phyloP scores from a whole-genome alignment of 2,113 vertebrate genomes.

The Heterocephalus glaber region DNA sequence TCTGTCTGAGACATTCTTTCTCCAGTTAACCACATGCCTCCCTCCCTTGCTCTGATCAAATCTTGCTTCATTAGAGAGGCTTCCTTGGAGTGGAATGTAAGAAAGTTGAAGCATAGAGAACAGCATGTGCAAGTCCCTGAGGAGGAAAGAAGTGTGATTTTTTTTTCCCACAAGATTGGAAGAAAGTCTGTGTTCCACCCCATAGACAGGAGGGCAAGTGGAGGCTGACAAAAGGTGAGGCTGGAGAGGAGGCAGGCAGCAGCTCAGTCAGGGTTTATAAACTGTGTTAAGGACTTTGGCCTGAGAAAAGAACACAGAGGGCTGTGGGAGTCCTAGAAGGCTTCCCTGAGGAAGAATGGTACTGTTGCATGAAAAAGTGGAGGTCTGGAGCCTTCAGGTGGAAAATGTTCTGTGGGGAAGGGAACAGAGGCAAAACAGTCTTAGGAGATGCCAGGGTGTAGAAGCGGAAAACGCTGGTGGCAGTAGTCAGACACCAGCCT shows the following conservation, averaged over 20 bases:
- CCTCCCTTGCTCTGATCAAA: background rate
- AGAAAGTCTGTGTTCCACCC: background rate
- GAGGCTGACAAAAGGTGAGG: background rate
- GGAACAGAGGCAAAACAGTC: background rate
- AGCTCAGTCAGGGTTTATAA: background rate
- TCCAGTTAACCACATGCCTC: background rate
- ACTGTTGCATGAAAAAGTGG: background rate
- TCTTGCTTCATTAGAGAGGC: background rate
- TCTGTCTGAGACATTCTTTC: background rate
- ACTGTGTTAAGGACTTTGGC: background rate
- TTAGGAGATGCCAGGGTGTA: background rate
- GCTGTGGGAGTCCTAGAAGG: background rate
- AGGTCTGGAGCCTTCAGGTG: background rate
- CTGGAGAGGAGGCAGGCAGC: background rate
- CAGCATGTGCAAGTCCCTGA: background rate
- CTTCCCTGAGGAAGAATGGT: background rate
- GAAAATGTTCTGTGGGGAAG: background rate
- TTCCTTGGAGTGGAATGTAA: background rate
- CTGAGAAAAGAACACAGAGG: background rate
- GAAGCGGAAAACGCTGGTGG: background rate
- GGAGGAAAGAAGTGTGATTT: background rate
- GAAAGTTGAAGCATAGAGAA: background rate
- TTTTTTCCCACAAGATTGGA: background rate
- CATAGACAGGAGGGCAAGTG: background rate
- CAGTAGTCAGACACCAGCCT: background rate